Evolutionary conservation across 64 coral and sea anemone species (phyloP).

Genomic region (Catalaphyllia jardinei): DNA sequence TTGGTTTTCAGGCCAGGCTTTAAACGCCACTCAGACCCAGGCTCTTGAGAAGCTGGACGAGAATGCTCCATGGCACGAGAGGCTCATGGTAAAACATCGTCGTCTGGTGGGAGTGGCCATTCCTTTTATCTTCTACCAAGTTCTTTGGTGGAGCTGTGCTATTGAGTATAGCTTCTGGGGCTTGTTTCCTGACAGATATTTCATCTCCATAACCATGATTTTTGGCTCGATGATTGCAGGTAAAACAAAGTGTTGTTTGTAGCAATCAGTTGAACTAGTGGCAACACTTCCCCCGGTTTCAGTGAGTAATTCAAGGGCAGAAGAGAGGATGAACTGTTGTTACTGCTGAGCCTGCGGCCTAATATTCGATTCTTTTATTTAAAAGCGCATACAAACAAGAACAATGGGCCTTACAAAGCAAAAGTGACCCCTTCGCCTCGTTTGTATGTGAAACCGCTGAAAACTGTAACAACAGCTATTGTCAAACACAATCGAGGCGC

Average conservation of each 20-base stretch:
- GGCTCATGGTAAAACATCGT: slow-evolving; percentile 65
- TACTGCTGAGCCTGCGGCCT: no score
- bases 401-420: no score
- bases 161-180: slow-evolving; percentile 72
- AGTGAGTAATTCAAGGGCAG: no score
- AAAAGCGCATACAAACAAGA: no score
- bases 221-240: slow-evolving; percentile 95
- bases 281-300: no score
- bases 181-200: slow-evolving; percentile 78
- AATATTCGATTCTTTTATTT: no score
- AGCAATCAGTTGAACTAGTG: no score
- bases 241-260: not conserved
- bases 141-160: slow-evolving; percentile 77
- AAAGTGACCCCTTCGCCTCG: no score
- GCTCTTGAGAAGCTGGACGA: slow-evolving; percentile 49
- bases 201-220: slow-evolving; percentile 88
- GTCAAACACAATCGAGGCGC: no score
- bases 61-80: slow-evolving; percentile 68
- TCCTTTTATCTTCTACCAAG: slow-evolving; percentile 65
- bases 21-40: slow-evolving; percentile 55
- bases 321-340: no score
- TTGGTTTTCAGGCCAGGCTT: slow-evolving; percentile 46
- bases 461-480: no score
- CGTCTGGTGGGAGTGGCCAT: slow-evolving; percentile 69
- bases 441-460: no score